Evolutionary conservation across 1,140 invertebrate genomes (phyloP).

Genomic region (Pentalonia nigronervosa): DNA sequence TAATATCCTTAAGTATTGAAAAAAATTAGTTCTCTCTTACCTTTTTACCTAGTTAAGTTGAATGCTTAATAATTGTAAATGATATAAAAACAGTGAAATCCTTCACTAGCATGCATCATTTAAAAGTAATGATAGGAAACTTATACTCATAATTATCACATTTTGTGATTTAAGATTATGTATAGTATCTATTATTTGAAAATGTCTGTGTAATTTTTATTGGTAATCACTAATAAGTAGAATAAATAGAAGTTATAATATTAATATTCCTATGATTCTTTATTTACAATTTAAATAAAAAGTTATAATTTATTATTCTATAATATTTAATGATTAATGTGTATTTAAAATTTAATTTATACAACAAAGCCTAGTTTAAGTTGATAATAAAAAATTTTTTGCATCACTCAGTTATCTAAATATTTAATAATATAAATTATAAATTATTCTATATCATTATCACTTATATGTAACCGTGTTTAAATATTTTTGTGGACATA

Average conservation of each 20-base stretch:
- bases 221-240: neutral
- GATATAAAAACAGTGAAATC: too few relatives aligned
- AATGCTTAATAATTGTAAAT: neutral
- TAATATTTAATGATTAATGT: too few relatives aligned
- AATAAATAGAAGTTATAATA: too few relatives aligned
- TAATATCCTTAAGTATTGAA: neutral
- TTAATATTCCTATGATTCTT: neutral
- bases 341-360: too few relatives aligned
- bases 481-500: conserved; percentile 6
- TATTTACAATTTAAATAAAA: neutral
- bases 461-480: neutral
- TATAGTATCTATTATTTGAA: too few relatives aligned
- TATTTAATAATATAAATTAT: neutral
- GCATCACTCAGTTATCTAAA: neutral
- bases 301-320: neutral
- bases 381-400: neutral
- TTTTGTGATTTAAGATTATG: too few relatives aligned
- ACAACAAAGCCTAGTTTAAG: neutral
- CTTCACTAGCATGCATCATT: too few relatives aligned
- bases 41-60: too few relatives aligned
- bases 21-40: neutral
- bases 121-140: too few relatives aligned
- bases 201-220: neutral
- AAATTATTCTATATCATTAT: neutral
- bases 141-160: too few relatives aligned